These are phyloP conservation scores for Lagodon rhomboides DNA, from an alignment of 2,797 vertebrate species.

Conservation along the genomic window DNA sequence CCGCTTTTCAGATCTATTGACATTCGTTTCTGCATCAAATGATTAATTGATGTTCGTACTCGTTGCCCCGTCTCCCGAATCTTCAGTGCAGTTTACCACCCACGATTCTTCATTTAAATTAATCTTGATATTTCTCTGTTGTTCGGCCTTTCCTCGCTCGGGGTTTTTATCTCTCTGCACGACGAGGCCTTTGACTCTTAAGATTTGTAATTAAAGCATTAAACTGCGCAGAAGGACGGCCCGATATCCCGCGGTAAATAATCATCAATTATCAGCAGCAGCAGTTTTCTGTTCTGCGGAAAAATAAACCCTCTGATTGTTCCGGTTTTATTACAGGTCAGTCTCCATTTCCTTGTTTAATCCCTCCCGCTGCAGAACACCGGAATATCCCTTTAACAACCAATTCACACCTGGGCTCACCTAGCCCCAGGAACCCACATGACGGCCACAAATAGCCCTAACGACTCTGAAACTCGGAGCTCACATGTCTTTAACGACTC, in stretches of 20 bases:
- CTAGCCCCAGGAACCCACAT: too few species aligned
- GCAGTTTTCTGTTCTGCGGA: neutral
- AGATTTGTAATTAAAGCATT: neutral
- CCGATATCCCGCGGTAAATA: constrained; percentile 11
- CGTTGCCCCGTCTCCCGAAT: neutral
- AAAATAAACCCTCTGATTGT: constrained; percentile 1
- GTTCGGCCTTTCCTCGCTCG: neutral
- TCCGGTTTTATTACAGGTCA: constrained; percentile 6
- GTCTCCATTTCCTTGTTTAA: constrained; percentile 20
- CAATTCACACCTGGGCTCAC: too few species aligned
- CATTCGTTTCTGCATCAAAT: neutral
- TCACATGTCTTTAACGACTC: too few species aligned
- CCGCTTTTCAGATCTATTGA: neutral
- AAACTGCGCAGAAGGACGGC: neutral
- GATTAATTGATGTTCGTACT: neutral
- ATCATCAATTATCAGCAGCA: constrained; percentile 9
- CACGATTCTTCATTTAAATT: neutral
- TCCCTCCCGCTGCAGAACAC: constrained; percentile 11
- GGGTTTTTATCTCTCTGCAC: neutral
- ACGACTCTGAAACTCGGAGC: too few species aligned
- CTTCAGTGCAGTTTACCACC: too few species aligned
- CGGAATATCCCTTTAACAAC: too few species aligned
- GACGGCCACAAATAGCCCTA: too few species aligned
- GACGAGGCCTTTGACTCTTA: neutral
- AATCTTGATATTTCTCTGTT: neutral